Base-by-base conservation (phyloP, 2,113 vertebrate genomes). In the Chionodraco myersi region DNA sequence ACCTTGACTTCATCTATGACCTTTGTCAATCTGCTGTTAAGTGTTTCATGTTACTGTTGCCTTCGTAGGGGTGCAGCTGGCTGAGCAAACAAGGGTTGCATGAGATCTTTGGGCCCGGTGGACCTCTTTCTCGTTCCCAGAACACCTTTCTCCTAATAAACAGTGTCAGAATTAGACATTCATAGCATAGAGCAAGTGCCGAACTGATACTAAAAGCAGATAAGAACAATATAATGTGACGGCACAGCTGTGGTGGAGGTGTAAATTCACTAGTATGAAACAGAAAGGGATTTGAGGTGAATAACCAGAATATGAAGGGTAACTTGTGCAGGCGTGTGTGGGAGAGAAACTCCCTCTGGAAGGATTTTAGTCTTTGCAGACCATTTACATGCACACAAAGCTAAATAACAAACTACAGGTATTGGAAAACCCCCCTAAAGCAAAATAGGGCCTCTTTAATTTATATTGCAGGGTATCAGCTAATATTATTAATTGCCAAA, bases 1-100 rank as follows among this genome's bases (percentile, higher is more conserved):
- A 94, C 92, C 91, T 94, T 94, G 90, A 90, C 89, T 85, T 75
- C 68, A 72, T 90, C 87, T 80, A 86, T 86, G 90, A 85, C 86
- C 86, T 87, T 89, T 91, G 91, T 92, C 84, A 87, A 86, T 77
- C 86, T 75, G 92, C 86, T 78, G 91, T 91, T 91, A 91, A 93
- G 84, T 92, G 88, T 89, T 93, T 93, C 80, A 88, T 87, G 85
- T 93, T 91, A 88, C 88, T 77, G 77, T 77, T 82, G 87, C 49
- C 87, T 83, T 89, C 58, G 54, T 75, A 74, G 81, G 77, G 75
- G 72, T 78, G 79, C 91, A 89, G 86, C 86, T 90, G 79, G 76
- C 75, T 67, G 65, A 78, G 88, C 72, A 91, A 93, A 91, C 86
- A 84, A 65, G 82, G 71, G 61, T 67, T 79, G 83, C 68, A 82